Percentiles rank a stretch among this genome's conserved stretches.
Conservation (phyloP, 1,140 invertebrate genomes). For the Psilanteris sp. region DNA sequence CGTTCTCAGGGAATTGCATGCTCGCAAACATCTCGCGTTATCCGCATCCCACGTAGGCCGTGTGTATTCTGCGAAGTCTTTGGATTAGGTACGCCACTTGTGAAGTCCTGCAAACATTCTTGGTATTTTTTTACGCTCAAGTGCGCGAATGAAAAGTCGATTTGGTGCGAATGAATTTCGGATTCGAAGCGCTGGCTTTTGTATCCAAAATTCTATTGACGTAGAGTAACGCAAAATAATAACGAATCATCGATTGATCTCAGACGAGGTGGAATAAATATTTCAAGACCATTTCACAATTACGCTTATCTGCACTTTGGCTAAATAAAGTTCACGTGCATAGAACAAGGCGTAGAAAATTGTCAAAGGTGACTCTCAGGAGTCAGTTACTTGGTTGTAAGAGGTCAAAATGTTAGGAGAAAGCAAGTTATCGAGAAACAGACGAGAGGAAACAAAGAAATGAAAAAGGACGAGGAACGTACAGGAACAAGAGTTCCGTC, state of each 20-base stretch:
- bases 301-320: conserved; percentile 20
- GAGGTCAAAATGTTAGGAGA: conserved; percentile 42
- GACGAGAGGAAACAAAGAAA: conserved; percentile 44
- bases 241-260: conserved; percentile 3
- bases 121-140: conserved; percentile 18
- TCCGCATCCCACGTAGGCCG: conserved; percentile 29
- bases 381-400: conserved; percentile 51
- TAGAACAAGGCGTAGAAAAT: conserved; percentile 43
- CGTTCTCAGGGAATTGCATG: conserved; percentile 16
- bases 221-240: conserved; percentile 1
- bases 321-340: conserved; percentile 41
- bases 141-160: conserved; percentile 5
- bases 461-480: conserved; percentile 39
- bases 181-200: background rate
- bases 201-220: background rate
- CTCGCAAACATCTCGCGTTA: conserved; percentile 31
- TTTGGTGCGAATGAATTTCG: background rate
- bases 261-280: conserved; percentile 27
- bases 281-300: conserved; percentile 28
- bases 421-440: conserved; percentile 46
- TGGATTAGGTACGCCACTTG: conserved; percentile 30
- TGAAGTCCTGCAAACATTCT: conserved; percentile 37
- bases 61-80: conserved; percentile 27
- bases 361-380: conserved; percentile 41
- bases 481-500: conserved; percentile 53